phyloP scores from a whole-genome alignment of 2,797 vertebrate species.

The Garrulus glandarius region DNA sequence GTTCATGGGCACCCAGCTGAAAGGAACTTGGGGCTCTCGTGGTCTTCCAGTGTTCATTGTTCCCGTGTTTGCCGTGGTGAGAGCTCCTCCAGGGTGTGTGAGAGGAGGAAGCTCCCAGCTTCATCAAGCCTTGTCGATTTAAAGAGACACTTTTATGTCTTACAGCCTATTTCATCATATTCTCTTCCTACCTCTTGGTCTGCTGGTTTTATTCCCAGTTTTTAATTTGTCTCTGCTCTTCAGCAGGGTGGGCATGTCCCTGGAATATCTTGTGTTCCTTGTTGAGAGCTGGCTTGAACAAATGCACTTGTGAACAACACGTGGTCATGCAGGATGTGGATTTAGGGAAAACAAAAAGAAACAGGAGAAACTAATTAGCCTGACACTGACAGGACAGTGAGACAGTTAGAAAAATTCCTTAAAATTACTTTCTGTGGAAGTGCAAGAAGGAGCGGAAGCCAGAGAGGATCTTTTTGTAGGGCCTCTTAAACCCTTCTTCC shows the following conservation, averaged over 20 bases:
- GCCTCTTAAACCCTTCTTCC: neutral
- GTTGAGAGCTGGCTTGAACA: neutral
- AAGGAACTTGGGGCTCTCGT: neutral
- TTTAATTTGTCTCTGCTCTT: neutral
- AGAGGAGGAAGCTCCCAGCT: neutral
- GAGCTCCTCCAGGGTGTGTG: neutral
- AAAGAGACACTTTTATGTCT: neutral
- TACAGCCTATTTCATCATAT: neutral
- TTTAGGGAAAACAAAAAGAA: neutral
- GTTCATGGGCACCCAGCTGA: neutral
- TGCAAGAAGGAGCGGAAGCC: neutral
- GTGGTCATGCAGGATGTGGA: neutral
- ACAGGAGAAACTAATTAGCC: neutral
- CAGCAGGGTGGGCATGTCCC: rapidly evolving
- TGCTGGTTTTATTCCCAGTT: neutral
- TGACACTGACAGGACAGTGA: neutral
- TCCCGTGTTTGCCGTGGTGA: neutral
- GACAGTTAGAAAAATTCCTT: neutral
- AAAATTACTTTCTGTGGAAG: neutral
- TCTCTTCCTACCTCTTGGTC: neutral
- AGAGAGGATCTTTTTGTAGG: neutral
- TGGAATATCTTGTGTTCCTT: neutral
- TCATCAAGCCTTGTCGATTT: neutral
- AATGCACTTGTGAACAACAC: neutral
- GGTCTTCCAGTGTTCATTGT: neutral